Base-by-base conservation (phyloP, 2,888 invertebrate genomes). In the Aphrophora alni region DNA sequence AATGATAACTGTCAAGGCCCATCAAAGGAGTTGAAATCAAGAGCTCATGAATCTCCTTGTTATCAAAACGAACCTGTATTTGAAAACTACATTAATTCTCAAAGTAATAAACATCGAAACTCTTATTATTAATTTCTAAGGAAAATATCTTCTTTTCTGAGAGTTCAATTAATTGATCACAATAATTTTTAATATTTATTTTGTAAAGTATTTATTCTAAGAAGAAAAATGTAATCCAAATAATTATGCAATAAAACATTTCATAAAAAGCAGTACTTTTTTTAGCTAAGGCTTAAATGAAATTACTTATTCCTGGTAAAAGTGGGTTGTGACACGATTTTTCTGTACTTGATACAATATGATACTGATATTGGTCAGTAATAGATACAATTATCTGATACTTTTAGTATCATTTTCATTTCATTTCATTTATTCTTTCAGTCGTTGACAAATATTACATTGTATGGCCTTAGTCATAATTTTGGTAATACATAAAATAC, bases 1-100 rank as follows among this genome's bases (percentile, higher is more conserved):
- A 81, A 83, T 80, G 80, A 78, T 69, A 85, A 38, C 80, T 82
- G 76, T 82, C 79, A 84, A 33, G 83, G 84, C 72, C 84, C 83
- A 24, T 83, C 83, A 77, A 83, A 83, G 77, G 83, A 88, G 86
- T 25, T 87, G 88, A 2, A 89, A 89, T 83, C 85, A 85, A 17
- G 87, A 88, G 89, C 85, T 84, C 21, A 2, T 21, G 21, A 59
- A 5, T 2, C 59, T 21, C 59, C n/a, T n/a, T 59, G 59, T 21
- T 21, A 21, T n/a, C 21, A 3, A 1, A 59, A 59, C 21, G 59
- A 59, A 21, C 59, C 59, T 59, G 7, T 14, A 14, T 44, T 8
- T 44, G 44, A 17, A 44, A 44, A 44, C 44, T 44, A 44, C 14
- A 44, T 44, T 44, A 44, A 44, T 17, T 44, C 14, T 44, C 14